These are phyloP conservation scores for Pithys albifrons DNA, from an alignment of 2,113 vertebrate genomes.

Conservation along the genomic window DNA sequence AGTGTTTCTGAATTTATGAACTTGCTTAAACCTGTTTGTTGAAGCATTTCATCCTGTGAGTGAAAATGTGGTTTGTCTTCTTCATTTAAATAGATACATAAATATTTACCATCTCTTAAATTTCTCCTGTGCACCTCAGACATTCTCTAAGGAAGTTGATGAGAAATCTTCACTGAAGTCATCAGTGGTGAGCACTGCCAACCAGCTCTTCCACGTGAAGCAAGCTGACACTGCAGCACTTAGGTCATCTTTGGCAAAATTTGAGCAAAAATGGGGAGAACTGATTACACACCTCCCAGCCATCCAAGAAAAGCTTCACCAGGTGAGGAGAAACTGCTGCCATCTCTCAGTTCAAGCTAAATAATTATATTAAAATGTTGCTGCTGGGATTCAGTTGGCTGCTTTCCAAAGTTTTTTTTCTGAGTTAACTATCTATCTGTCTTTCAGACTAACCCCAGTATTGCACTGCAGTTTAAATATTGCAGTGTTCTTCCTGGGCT, in stretches of 20 bases:
- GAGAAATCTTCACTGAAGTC: slow-evolving; percentile 80
- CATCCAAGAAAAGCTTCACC: slow-evolving; percentile 83
- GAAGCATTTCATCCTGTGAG: not conserved
- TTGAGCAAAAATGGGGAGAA: slow-evolving; percentile 84
- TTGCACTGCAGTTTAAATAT: slow-evolving; percentile 61
- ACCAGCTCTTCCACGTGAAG: slow-evolving; percentile 81
- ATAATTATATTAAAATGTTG: slow-evolving; percentile 2
- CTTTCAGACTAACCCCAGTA: slow-evolving; percentile 13
- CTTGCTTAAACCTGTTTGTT: not conserved
- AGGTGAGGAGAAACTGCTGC: slow-evolving; percentile 73
- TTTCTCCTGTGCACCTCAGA: slow-evolving; percentile 61
- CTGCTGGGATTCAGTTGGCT: slow-evolving; percentile 16
- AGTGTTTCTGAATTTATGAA: not conserved
- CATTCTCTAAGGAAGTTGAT: slow-evolving; percentile 84
- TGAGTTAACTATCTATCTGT: slow-evolving; percentile 22
- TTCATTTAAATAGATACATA: not conserved
- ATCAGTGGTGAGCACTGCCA: slow-evolving; percentile 76
- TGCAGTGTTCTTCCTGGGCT: not conserved
- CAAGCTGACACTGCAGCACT: slow-evolving; percentile 75
- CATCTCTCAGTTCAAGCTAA: not conserved
- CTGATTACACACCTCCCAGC: slow-evolving; percentile 74
- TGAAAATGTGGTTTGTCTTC: not conserved
- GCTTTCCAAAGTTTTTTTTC: not conserved
- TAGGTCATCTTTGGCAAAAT: slow-evolving; percentile 74
- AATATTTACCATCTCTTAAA: not conserved